phyloP scores from a whole-genome alignment of 2,113 vertebrate species.

The Aldabrachelys gigantea region DNA sequence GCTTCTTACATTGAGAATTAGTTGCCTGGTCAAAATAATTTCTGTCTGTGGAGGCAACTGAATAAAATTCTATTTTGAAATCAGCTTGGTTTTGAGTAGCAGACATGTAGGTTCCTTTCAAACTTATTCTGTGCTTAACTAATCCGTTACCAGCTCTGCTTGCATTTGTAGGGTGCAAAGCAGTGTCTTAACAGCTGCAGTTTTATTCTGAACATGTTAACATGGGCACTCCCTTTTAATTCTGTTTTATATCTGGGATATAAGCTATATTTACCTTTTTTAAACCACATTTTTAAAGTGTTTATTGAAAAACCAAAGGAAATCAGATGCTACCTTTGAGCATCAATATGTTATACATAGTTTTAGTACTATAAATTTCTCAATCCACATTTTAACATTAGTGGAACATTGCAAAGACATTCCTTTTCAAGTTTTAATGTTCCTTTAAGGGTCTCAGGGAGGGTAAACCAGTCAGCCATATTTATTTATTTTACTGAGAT shows the following conservation, averaged over 20 bases:
- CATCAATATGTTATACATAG: conserved; percentile 84
- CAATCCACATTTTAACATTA: conserved; percentile 82
- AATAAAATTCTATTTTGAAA: conserved; percentile 71
- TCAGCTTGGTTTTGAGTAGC: conserved; percentile 80
- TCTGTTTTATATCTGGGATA: conserved; percentile 89
- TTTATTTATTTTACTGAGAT: conserved; percentile 86
- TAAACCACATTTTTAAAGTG: conserved; percentile 89
- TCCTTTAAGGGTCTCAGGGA: conserved; percentile 89
- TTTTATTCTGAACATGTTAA: conserved; percentile 59
- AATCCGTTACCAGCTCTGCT: conserved; percentile 51
- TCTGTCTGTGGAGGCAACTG: conserved; percentile 83
- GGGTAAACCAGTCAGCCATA: conserved; percentile 89
- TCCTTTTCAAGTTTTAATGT: conserved; percentile 87
- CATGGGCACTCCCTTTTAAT: conserved; percentile 80
- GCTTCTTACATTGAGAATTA: conserved; percentile 67
- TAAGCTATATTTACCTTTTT: conserved; percentile 90
- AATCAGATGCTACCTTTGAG: conserved; percentile 80
- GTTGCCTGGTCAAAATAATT: conserved; percentile 67
- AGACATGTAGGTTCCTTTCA: conserved; percentile 76
- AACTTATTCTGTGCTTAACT: conserved; percentile 67
- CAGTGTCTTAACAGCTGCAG: conserved; percentile 72
- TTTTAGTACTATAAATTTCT: conserved; percentile 86
- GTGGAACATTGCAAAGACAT: conserved; percentile 87
- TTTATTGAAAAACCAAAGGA: conserved; percentile 91
- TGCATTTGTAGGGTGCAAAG: conserved; percentile 30